phyloP scores from a whole-genome alignment of 2,888 invertebrate species.

The Cephonodes hylas region DNA sequence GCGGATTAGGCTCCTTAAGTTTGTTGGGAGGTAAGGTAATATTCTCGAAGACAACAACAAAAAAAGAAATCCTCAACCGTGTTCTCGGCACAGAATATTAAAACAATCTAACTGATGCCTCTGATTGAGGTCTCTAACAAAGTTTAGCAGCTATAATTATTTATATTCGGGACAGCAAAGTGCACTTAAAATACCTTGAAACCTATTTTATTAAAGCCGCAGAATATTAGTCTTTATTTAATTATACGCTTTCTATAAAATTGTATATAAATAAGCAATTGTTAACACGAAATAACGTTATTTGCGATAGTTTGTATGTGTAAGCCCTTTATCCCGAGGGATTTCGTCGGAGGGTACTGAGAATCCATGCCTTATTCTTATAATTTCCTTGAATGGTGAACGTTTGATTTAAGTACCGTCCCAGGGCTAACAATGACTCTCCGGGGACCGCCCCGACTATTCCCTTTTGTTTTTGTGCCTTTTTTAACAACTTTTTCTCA shows the following conservation, averaged over 20 bases:
- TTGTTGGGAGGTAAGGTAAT: constrained; percentile 73
- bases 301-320: constrained; percentile 51
- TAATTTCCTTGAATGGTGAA: constrained; percentile 78
- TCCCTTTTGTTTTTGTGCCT: constrained; percentile 74
- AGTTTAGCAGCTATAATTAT: constrained; percentile 26
- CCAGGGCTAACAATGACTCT: constrained; percentile 70
- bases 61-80: constrained; percentile 52
- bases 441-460: constrained; percentile 75
- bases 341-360: constrained; percentile 51
- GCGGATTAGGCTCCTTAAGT: constrained; percentile 75
- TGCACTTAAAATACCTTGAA: neutral
- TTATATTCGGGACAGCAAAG: constrained; percentile 12
- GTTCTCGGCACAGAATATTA: constrained; percentile 57
- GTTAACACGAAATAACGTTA: constrained; percentile 46
- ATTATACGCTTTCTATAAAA: neutral
- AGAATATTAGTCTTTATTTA: neutral
- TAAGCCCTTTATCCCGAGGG: constrained; percentile 64
- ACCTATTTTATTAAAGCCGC: neutral
- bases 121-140: constrained; percentile 44
- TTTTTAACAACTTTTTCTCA: constrained; percentile 72
- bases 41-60: constrained; percentile 64
- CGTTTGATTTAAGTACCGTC: constrained; percentile 80
- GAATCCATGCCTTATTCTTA: constrained; percentile 72
- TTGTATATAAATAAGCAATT: constrained; percentile 23
- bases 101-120: constrained; percentile 44